Conservation (phyloP, 2,797 vertebrate genomes). For the Lacerta agilis region DNA sequence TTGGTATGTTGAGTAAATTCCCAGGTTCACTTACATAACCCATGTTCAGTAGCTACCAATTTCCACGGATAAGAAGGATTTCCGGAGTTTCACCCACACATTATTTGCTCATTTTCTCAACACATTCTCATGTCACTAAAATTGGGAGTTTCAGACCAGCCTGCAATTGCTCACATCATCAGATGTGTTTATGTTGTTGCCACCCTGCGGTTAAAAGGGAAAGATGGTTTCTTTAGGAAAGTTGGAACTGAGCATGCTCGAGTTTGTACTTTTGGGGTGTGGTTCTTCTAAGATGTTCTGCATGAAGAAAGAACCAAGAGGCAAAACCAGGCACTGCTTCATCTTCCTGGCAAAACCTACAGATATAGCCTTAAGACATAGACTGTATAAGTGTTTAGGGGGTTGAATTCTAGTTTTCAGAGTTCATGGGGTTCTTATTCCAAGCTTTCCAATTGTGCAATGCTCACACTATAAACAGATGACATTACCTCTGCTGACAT, state of each 20-base stretch:
- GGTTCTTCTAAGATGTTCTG: neutral
- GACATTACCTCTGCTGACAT: neutral
- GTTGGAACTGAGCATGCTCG: neutral
- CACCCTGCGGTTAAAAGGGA: neutral
- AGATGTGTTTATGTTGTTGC: neutral
- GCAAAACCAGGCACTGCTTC: neutral
- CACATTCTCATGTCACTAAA: neutral
- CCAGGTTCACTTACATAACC: slow-evolving; percentile 13
- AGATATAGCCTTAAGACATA: neutral
- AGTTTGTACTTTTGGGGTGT: neutral
- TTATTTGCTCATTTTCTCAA: neutral
- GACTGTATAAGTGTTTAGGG: neutral
- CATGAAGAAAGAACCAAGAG: neutral
- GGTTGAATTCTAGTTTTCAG: neutral
- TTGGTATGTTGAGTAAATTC: neutral
- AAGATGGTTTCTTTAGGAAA: neutral
- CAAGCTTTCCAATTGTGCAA: no score
- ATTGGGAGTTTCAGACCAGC: neutral
- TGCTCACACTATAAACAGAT: no score
- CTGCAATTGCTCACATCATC: neutral
- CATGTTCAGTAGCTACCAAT: neutral
- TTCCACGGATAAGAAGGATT: neutral
- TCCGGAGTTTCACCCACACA: neutral
- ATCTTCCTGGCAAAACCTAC: neutral
- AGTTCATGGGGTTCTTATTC: no score